Evolutionary conservation across 2,113 vertebrate genomes (phyloP), one percentile per base, ranked within the genome.

Genomic region (Gopherus evgoodei): DNA sequence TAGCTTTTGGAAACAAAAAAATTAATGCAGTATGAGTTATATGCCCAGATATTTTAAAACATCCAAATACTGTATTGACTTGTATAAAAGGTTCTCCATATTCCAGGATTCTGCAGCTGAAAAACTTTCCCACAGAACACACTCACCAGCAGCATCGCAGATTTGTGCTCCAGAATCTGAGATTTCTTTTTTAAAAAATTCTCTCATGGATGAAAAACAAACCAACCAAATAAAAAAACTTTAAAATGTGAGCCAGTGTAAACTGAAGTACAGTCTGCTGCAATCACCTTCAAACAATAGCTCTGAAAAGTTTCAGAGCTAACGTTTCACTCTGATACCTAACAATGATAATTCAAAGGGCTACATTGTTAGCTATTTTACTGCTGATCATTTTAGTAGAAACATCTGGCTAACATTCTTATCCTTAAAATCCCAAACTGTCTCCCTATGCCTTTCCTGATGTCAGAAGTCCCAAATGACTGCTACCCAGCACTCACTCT

Each of bases 1-100:
- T 90, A 97, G 98, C 99, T 99, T 97, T 96, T 59, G 94, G 89
- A 97, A 90, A 96, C 90, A 97, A 52, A 22, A 86, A 82, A 92
- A 94, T 38, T 29, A 87, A 76, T 42, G 62, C n/a, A 57, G 42
- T 84, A 82, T 42, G 5, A 93, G 79, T 84, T 90, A 83, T 22
- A 50, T 19, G 25, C 19, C 65, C 65, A 38, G 17, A 65, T 50
- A 57, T 80, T 90, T 83, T 42, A 87, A 92, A 90, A 4, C 8
- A 22, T 49, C 38, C 3, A 35, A 49, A 76, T 44, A 5, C 59
- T 72, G 16, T 1, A 69, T 3, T 49, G 13, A 35, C 25, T 57
- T 57, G 42, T 65, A 42, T 17, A 69, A 75, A 54, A 35, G 47
- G 11, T 42, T 92, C 29, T 65, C 22, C 25, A 21, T 31, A 76